phyloP scores from a whole-genome alignment of 35 echinoderm and acorn worm species.

The Strongylocentrotus purpuratus region DNA sequence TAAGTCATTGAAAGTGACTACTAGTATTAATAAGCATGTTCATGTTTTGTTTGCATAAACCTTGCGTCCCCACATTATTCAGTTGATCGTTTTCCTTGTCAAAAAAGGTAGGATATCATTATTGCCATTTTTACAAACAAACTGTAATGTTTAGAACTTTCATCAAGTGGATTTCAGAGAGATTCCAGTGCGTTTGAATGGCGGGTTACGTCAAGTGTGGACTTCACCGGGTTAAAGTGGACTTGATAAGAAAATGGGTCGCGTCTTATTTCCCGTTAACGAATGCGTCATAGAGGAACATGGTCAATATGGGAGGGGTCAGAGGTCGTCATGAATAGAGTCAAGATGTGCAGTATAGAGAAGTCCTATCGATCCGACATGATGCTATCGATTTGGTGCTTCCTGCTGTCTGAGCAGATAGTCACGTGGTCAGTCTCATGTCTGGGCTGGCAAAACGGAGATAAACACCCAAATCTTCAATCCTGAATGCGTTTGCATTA shows the following conservation, averaged over 20 bases:
- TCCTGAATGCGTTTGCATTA: constrained; percentile 8
- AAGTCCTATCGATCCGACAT: not conserved
- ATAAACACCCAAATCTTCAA: not conserved
- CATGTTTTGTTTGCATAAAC: no score
- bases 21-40: no score
- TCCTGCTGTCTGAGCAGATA: not conserved
- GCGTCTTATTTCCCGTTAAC: not conserved
- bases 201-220: no score
- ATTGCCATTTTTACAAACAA: no score
- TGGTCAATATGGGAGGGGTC: not conserved
- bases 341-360: not conserved
- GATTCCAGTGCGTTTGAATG: no score
- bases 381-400: not conserved
- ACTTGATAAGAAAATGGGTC: not conserved
- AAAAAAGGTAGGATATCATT: no score
- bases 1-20: no score
- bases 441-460: not conserved
- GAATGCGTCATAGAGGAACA: not conserved
- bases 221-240: not conserved
- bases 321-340: not conserved
- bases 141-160: no score
- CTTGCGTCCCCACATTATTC: no score
- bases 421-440: not conserved
- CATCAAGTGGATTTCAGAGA: no score
- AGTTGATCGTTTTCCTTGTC: no score